Conservation (phyloP, 1,140 invertebrate genomes). For the Drosophila arawakana region DNA sequence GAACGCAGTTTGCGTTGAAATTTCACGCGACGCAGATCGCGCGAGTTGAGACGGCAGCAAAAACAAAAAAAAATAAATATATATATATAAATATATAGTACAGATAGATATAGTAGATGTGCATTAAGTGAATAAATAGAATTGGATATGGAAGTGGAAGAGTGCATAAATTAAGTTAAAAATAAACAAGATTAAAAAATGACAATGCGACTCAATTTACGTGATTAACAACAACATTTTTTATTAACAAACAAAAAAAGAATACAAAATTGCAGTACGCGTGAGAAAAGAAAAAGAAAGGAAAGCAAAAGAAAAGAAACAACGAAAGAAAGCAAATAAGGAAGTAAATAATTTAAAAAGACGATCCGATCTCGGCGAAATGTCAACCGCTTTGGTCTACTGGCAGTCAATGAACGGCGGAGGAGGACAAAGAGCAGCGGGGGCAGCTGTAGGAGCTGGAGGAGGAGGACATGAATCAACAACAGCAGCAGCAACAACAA, state of each 20-base stretch:
- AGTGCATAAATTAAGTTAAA: constrained; percentile 2
- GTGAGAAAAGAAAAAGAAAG: neutral
- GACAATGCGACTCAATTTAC: too few species aligned
- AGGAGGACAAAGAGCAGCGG: too few species aligned
- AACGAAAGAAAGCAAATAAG: constrained; percentile 17
- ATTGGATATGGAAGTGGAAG: neutral
- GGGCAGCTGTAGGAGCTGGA: constrained; percentile 6
- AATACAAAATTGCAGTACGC: too few species aligned
- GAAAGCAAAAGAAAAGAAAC: neutral
- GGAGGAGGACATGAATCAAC: constrained; percentile 9
- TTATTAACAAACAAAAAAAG: too few species aligned
- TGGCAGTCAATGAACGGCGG: constrained; percentile 68
- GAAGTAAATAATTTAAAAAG: constrained; percentile 20
- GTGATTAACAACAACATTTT: too few species aligned
- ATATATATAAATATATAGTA: constrained; percentile 11
- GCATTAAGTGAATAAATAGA: neutral
- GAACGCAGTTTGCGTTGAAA: constrained; percentile 71
- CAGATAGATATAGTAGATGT: constrained; percentile 13
- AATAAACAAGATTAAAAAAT: neutral
- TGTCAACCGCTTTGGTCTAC: constrained; percentile 56
- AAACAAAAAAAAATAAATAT: neutral
- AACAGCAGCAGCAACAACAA: neutral
- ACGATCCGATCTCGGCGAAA: constrained; percentile 5
- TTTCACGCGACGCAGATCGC: constrained; percentile 72
- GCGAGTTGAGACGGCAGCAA: constrained; percentile 34